Evolutionary conservation across 2,113 vertebrate genomes (phyloP).

Genomic region (Martes martes): DNA sequence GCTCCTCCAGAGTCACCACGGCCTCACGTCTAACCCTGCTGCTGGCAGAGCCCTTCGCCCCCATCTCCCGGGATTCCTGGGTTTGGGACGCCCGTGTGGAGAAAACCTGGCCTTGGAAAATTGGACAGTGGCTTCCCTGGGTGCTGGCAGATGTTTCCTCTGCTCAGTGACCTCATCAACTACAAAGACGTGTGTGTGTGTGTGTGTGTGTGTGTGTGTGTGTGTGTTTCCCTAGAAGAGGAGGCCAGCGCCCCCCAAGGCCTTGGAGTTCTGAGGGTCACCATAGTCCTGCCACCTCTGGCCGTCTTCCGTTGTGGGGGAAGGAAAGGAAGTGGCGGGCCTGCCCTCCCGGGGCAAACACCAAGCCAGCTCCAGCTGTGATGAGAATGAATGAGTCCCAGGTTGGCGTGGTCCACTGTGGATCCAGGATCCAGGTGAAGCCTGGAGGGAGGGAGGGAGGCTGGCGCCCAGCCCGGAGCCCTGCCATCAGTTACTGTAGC

Average conservation of each 20-base stretch:
- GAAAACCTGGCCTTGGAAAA: not conserved
- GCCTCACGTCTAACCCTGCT: not conserved
- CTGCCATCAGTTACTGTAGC: not conserved
- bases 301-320: fast-evolving
- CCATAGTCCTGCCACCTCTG: not conserved
- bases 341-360: no score
- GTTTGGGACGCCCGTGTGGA: fast-evolving
- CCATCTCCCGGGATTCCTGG: not conserved
- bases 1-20: not conserved
- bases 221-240: fast-evolving
- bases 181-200: fast-evolving
- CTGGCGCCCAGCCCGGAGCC: not conserved
- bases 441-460: no score
- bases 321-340: not conserved
- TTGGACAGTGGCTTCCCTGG: not conserved
- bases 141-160: not conserved
- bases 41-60: not conserved
- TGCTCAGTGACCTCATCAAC: not conserved
- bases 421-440: not conserved
- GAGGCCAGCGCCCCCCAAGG: not conserved
- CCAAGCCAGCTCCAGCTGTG: not conserved
- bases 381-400: not conserved
- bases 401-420: not conserved
- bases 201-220: fast-evolving
- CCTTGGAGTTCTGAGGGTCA: not conserved